Conservation (phyloP, 2,888 invertebrate genomes). For the Phorcus lineatus region DNA sequence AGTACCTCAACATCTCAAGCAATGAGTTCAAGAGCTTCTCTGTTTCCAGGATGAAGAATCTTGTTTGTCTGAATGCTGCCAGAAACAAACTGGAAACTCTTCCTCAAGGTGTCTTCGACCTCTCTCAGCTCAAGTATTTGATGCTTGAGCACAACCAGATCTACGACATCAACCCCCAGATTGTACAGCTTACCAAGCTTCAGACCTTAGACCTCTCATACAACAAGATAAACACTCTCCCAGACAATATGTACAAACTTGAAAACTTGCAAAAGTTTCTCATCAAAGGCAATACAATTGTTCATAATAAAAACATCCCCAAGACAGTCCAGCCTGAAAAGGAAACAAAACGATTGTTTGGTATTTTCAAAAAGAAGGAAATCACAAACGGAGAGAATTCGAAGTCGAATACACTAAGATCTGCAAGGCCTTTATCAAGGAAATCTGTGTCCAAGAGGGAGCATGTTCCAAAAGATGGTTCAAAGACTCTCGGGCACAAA, state of each 20-base stretch:
- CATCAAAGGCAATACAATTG: conserved; percentile 63
- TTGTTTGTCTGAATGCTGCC: conserved; percentile 65
- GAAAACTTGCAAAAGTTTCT: conserved; percentile 68
- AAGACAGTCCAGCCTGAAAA: not conserved
- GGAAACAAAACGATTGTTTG: not conserved
- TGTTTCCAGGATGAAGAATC: conserved; percentile 59
- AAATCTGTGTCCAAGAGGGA: not conserved
- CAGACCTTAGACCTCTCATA: conserved; percentile 67
- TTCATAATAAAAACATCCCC: not conserved
- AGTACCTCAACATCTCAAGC: conserved; percentile 65
- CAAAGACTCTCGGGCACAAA: not conserved
- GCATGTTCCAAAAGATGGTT: not conserved
- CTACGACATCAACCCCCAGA: conserved; percentile 65
- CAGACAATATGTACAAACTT: conserved; percentile 66
- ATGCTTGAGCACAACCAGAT: conserved; percentile 66
- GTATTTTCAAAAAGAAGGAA: conserved; percentile 10
- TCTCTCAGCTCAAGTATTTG: conserved; percentile 59
- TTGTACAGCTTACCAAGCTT: conserved; percentile 64
- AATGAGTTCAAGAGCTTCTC: conserved; percentile 68
- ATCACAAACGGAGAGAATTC: not conserved
- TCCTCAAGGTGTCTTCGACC: conserved; percentile 67
- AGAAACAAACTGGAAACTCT: conserved; percentile 67
- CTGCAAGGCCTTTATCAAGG: not conserved
- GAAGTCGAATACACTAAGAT: not conserved
- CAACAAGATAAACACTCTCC: conserved; percentile 66